These are phyloP conservation scores for Argya squamiceps DNA, from an alignment of 2,797 vertebrate species.

Conservation along the genomic window DNA sequence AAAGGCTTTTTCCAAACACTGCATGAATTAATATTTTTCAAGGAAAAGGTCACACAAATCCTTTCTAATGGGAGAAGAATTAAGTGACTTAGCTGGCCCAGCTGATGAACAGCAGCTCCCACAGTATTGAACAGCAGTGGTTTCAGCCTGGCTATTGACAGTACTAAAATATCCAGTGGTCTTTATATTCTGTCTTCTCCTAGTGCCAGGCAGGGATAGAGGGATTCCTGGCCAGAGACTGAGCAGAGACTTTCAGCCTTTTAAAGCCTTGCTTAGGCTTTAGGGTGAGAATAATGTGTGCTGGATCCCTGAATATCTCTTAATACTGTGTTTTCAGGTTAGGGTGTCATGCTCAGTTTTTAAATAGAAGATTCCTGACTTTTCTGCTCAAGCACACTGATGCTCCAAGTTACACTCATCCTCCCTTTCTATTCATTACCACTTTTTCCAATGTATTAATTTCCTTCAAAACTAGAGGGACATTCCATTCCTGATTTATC, in stretches of 20 bases:
- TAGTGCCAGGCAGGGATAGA: neutral
- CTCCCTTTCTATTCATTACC: neutral
- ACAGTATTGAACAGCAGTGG: neutral
- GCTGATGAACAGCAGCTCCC: neutral
- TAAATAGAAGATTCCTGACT: neutral
- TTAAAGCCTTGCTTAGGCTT: neutral
- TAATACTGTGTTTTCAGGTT: neutral
- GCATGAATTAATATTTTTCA: neutral
- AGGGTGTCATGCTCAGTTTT: neutral
- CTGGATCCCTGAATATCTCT: neutral
- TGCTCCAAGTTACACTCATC: rapidly evolving
- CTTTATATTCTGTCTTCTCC: neutral
- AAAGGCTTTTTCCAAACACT: neutral
- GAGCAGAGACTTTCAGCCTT: neutral
- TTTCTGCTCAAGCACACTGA: neutral
- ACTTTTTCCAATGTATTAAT: neutral
- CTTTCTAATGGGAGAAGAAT: conserved; percentile 31
- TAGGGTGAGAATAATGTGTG: neutral
- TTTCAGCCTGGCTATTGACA: neutral
- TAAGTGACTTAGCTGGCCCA: neutral
- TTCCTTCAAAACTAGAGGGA: neutral
- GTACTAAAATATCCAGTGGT: neutral
- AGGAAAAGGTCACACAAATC: conserved; percentile 23
- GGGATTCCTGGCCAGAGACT: neutral
- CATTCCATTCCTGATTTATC: neutral